These are phyloP conservation scores for Pelobates fuscus DNA, from an alignment of 2,113 vertebrate species.

Conservation along the genomic window DNA sequence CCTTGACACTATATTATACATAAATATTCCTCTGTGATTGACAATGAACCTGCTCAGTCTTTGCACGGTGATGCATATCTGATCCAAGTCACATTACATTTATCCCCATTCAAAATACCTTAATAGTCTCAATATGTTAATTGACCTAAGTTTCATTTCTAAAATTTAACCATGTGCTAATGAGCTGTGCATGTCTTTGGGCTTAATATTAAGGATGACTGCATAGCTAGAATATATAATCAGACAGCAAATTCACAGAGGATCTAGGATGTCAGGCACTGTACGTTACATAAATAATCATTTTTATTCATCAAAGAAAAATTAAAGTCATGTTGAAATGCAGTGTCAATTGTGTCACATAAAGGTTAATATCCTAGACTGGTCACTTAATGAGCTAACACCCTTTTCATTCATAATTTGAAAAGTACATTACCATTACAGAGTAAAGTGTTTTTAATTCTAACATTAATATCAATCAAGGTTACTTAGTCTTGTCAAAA, in stretches of 20 bases:
- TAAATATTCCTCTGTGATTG: neutral
- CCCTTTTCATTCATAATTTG: neutral
- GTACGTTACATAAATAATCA: slow-evolving; percentile 11
- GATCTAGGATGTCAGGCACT: neutral
- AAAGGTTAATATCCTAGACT: slow-evolving; percentile 13
- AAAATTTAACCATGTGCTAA: slow-evolving; percentile 42
- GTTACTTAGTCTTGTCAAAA: neutral
- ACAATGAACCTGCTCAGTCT: neutral
- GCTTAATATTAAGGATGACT: slow-evolving; percentile 5
- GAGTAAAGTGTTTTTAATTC: neutral
- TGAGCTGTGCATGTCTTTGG: slow-evolving; percentile 18
- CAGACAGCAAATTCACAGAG: slow-evolving; percentile 9
- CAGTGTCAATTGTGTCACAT: neutral
- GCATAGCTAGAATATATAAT: slow-evolving; percentile 37
- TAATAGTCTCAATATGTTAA: neutral
- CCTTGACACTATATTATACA: neutral
- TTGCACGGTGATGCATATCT: neutral
- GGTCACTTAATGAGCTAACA: neutral
- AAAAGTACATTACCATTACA: neutral
- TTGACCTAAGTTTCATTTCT: slow-evolving; percentile 1
- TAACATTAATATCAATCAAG: neutral
- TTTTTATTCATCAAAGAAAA: neutral
- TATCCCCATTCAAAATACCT: neutral
- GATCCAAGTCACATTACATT: slow-evolving; percentile 1
- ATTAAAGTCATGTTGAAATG: neutral